Evolutionary conservation across 1,140 invertebrate genomes (phyloP).

Genomic region (Nephotettix cincticeps): DNA sequence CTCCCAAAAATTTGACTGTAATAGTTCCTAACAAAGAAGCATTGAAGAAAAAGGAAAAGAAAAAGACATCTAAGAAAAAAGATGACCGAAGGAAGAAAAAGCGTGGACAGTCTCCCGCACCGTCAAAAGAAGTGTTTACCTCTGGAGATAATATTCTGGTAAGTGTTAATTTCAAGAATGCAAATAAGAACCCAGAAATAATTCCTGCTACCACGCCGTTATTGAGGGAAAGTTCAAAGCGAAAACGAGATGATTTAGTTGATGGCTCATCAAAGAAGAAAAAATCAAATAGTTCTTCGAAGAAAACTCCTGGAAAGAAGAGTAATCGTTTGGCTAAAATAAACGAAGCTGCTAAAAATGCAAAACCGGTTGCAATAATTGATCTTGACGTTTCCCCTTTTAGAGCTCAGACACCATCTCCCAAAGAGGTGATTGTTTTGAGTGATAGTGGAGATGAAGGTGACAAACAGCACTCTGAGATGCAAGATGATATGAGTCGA

Average conservation of each 20-base stretch:
- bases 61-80: slow-evolving; percentile 42
- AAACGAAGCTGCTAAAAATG: slow-evolving; percentile 35
- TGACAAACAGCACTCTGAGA: slow-evolving; percentile 37
- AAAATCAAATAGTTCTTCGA: slow-evolving; percentile 37
- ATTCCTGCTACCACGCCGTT: slow-evolving; percentile 20
- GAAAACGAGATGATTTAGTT: slow-evolving; percentile 47
- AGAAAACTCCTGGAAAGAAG: slow-evolving; percentile 41
- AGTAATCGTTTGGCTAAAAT: slow-evolving; percentile 31
- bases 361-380: slow-evolving; percentile 78
- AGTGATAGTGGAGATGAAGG: slow-evolving; percentile 75
- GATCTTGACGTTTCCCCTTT: slow-evolving; percentile 83
- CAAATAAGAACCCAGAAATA: slow-evolving; percentile 51
- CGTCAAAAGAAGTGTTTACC: slow-evolving; percentile 86
- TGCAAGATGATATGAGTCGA: slow-evolving; percentile 26
- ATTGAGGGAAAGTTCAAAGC: slow-evolving; percentile 49
- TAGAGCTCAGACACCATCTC: slow-evolving; percentile 73
- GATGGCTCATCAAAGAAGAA: slow-evolving; percentile 48
- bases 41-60: slow-evolving; percentile 48
- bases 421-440: slow-evolving; percentile 75
- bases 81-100: slow-evolving; percentile 52
- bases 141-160: slow-evolving; percentile 90
- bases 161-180: slow-evolving; percentile 77
- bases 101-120: slow-evolving; percentile 57
- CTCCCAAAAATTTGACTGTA: slow-evolving; percentile 52
- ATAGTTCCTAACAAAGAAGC: slow-evolving; percentile 57